Evolutionary conservation across 1,140 invertebrate species (phyloP).

Genomic region (Gonatopus flavifemur): DNA sequence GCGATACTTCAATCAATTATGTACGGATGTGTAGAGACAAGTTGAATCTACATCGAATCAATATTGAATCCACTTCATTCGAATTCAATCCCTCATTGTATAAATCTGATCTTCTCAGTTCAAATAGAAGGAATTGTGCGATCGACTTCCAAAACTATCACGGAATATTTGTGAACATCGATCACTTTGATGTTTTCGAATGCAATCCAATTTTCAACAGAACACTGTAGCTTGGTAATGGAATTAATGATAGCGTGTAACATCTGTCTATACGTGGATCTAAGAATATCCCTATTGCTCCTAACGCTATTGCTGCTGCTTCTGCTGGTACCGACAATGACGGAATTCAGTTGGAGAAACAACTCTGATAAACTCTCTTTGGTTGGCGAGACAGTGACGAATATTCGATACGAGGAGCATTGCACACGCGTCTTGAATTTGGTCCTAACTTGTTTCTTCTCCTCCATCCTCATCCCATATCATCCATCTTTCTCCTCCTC

Average conservation of each 20-base stretch:
- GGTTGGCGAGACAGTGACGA: slow-evolving; percentile 35
- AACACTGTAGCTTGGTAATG: slow-evolving; percentile 13
- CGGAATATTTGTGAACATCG: too few species aligned
- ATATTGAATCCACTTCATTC: too few species aligned
- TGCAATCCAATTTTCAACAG: neutral
- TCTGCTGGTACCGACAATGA: slow-evolving; percentile 34
- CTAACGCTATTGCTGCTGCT: too few species aligned
- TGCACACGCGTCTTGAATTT: slow-evolving; percentile 15
- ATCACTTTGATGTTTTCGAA: slow-evolving; percentile 8
- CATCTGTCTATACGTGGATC: slow-evolving; percentile 14
- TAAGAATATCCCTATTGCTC: too few species aligned
- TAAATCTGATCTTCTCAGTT: too few species aligned
- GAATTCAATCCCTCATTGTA: too few species aligned
- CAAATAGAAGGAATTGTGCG: too few species aligned
- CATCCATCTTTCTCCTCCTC: neutral
- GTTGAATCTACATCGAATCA: too few species aligned
- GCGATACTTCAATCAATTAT: too few species aligned
- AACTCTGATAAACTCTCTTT: slow-evolving; percentile 29
- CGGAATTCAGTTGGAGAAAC: slow-evolving; percentile 40
- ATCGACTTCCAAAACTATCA: too few species aligned
- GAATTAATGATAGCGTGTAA: slow-evolving; percentile 28
- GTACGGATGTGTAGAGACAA: too few species aligned
- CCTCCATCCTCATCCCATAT: neutral
- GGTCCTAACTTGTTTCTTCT: slow-evolving; percentile 1
- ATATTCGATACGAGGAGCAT: slow-evolving; percentile 20